phyloP scores from a whole-genome alignment of 1,140 invertebrate species.

The Brachionus paranguensis region DNA sequence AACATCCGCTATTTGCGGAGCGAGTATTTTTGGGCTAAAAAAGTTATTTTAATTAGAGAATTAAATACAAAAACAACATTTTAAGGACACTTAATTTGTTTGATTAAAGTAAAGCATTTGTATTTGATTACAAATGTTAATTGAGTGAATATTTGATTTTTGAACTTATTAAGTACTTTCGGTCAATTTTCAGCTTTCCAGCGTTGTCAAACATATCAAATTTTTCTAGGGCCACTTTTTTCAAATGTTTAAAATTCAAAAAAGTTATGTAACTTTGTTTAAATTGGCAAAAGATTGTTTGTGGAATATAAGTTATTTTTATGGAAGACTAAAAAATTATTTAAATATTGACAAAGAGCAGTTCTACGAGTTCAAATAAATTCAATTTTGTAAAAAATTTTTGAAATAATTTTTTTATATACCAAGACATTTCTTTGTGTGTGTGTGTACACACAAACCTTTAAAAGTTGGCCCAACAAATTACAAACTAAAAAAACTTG shows the following conservation, averaged over 20 bases:
- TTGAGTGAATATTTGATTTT: not conserved
- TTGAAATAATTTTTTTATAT: not conserved
- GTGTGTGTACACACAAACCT: not conserved
- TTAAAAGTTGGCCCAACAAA: not conserved
- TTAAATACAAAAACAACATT: not conserved
- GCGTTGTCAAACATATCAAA: not conserved
- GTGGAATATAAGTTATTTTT: not conserved
- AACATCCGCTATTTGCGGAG: not conserved
- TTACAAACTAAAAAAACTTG: not conserved
- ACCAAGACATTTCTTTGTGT: not conserved
- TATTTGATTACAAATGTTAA: conserved; percentile 2
- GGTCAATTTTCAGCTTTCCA: not conserved
- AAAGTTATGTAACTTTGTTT: not conserved
- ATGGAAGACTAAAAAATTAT: not conserved
- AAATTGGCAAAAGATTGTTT: not conserved
- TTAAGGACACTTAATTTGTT: not conserved
- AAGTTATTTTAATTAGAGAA: not conserved
- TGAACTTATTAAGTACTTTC: not conserved
- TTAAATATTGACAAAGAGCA: not conserved
- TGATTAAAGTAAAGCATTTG: not conserved
- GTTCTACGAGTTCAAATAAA: not conserved
- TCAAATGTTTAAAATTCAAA: not conserved
- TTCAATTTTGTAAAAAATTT: not conserved
- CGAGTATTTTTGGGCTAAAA: not conserved
- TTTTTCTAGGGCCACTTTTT: not conserved